A percentile compares a stretch with the other conserved stretches of the same genome.
These are phyloP conservation scores for Saccostrea cuccullata DNA, from an alignment of 1,140 invertebrate genomes.

Conservation along the genomic window DNA sequence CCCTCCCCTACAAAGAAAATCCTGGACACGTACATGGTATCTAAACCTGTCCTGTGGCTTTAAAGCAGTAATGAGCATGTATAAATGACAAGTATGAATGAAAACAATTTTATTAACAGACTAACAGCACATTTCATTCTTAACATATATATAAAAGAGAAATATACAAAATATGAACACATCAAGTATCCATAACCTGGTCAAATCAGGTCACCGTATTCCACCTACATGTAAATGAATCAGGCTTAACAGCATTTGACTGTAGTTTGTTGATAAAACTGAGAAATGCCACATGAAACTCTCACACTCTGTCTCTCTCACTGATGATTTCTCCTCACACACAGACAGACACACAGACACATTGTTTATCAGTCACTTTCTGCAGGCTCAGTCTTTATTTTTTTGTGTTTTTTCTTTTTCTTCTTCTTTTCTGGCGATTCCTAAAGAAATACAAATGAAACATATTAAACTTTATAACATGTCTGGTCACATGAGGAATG, in stretches of 20 bases:
- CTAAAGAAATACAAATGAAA: conserved; percentile 41
- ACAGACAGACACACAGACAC: background rate
- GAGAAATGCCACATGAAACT: conserved; percentile 27
- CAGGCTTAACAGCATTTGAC: background rate
- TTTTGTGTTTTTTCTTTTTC: conserved; percentile 77
- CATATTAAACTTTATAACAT: no score
- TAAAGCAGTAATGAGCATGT: background rate
- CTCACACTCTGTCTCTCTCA: background rate
- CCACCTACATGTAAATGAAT: background rate
- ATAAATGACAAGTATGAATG: background rate
- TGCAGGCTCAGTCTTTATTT: conserved; percentile 65
- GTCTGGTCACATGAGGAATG: no score
- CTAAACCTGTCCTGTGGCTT: no score
- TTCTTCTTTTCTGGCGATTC: conserved; percentile 73
- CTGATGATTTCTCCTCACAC: background rate
- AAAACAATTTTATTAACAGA: conserved; percentile 11
- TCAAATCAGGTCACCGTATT: background rate
- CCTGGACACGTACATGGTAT: no score
- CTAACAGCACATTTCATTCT: conserved; percentile 5
- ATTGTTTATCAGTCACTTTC: conserved; percentile 6
- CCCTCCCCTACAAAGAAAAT: no score
- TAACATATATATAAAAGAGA: background rate
- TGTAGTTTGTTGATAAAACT: background rate
- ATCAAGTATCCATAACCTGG: conserved; percentile 11
- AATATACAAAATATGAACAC: conserved; percentile 32